Conservation (phyloP, 2,797 vertebrate genomes). For the Coilia nasus region DNA sequence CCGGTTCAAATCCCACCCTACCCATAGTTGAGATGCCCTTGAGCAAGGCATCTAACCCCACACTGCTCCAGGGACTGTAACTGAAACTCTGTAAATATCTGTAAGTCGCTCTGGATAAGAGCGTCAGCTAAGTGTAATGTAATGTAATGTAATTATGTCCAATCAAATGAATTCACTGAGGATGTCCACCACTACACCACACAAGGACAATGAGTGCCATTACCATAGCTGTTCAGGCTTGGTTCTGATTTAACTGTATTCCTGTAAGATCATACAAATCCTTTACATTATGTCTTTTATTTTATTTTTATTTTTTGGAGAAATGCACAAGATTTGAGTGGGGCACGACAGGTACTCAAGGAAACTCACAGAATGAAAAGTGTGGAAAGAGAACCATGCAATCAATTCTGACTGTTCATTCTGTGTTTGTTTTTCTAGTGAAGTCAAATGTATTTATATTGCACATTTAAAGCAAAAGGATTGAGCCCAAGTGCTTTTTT, state of each 20-base stretch:
- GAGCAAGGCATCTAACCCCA: too few relatives aligned
- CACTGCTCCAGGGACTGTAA: too few relatives aligned
- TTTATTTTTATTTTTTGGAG: not conserved
- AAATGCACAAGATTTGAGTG: not conserved
- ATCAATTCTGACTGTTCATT: too few relatives aligned
- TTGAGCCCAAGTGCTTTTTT: too few relatives aligned
- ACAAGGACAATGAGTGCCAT: not conserved
- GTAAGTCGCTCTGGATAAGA: too few relatives aligned
- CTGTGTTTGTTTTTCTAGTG: not conserved
- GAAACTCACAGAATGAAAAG: not conserved
- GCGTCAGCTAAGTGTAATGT: too few relatives aligned
- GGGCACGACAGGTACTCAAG: not conserved
- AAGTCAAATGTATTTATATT: not conserved
- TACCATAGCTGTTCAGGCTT: not conserved
- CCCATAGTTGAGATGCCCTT: too few relatives aligned
- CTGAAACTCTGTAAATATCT: too few relatives aligned
- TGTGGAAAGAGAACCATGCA: not conserved
- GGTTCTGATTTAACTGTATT: not conserved
- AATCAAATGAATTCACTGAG: not conserved
- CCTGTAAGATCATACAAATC: not conserved
- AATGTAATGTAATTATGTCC: too few relatives aligned
- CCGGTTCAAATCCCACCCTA: too few relatives aligned
- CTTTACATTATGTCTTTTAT: not conserved
- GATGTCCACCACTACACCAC: not conserved
- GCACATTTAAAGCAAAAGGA: too few relatives aligned